Evolutionary conservation across 2,113 vertebrate genomes (phyloP), one percentile per base, ranked within the genome.

Genomic region (Zosterops hypoxanthus): DNA sequence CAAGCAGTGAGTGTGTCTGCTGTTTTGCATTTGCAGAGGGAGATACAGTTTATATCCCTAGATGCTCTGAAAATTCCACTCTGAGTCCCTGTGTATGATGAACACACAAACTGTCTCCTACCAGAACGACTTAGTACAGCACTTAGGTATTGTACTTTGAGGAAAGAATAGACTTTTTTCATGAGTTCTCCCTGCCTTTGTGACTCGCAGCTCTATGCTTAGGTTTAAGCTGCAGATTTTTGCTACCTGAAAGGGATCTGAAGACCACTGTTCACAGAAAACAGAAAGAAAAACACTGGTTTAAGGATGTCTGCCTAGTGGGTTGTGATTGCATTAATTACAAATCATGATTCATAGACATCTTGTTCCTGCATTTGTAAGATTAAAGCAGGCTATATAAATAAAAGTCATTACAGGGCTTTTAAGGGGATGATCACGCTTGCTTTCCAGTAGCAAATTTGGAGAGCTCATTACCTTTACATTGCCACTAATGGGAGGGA

Each of bases 381-480:
- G 70, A 92, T 82, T 76, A 85, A 85, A 79, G 31, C 33, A 80
- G 23, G 23, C 36, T 88, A 5, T 61, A 85, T 70, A 80, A 83
- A 70, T 88, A 90, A 86, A 59, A 88, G 42, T 19, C 28, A 76
- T 80, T 86, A 72, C 46, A 66, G 14, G 31, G 18, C 21, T 77
- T 91, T 82, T 46, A 88, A 72, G 75, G 50, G 36, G 24, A 73
- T 90, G 49, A 61, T 18, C 53, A 20, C 57, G 52, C 57, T 85
- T 88, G n/a, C 46, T 88, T 88, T 92, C 71, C 46, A 88, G 82
- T 24, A 88, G 88, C 50, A 95, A 61, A 73, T 69, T 33, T 77
- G 68, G 46, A 86, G 56, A 94, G 31, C 60, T 88, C 76, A n/a
- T 90, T 90, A 81, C 26, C 56, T 91, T 70, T 84, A 41, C 70